Percentiles rank a stretch among this genome's conserved stretches.
Evolutionary conservation across 2,797 vertebrate genomes (phyloP).

Genomic region (Sebastes jordani): DNA sequence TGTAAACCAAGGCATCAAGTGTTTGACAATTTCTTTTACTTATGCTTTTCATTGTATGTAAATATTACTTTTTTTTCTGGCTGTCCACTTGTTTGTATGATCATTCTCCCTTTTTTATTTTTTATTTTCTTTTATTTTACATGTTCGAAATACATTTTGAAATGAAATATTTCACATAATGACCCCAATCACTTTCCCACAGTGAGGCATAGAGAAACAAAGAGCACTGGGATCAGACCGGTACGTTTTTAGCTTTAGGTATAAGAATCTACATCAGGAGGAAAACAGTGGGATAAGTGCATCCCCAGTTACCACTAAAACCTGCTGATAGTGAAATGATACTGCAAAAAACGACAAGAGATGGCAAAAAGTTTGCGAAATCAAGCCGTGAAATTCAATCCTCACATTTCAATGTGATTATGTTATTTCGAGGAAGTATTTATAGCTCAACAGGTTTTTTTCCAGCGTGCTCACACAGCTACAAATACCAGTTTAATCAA

Average conservation of each 20-base stretch:
- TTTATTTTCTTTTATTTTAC: too few relatives aligned
- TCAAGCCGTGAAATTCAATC: not conserved
- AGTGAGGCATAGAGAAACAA: not conserved
- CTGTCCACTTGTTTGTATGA: too few relatives aligned
- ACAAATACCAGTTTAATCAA: not conserved
- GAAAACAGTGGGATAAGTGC: not conserved
- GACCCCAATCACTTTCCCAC: too few relatives aligned
- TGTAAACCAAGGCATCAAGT: too few relatives aligned
- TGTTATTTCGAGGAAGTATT: not conserved
- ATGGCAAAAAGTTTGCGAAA: not conserved
- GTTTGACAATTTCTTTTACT: too few relatives aligned
- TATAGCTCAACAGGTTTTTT: not conserved
- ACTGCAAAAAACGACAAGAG: not conserved
- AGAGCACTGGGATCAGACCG: not conserved
- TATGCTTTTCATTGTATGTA: too few relatives aligned
- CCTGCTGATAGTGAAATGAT: not conserved
- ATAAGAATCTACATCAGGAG: not conserved
- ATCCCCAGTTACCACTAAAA: too few relatives aligned
- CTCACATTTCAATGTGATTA: not conserved
- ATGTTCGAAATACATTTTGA: too few relatives aligned
- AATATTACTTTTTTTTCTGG: too few relatives aligned
- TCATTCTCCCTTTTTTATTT: too few relatives aligned
- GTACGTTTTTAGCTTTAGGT: not conserved
- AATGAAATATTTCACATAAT: not conserved
- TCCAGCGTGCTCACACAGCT: not conserved